These are phyloP conservation scores for Jordanella pulchra DNA, from an alignment of 2,797 vertebrate species.

Conservation along the genomic window DNA sequence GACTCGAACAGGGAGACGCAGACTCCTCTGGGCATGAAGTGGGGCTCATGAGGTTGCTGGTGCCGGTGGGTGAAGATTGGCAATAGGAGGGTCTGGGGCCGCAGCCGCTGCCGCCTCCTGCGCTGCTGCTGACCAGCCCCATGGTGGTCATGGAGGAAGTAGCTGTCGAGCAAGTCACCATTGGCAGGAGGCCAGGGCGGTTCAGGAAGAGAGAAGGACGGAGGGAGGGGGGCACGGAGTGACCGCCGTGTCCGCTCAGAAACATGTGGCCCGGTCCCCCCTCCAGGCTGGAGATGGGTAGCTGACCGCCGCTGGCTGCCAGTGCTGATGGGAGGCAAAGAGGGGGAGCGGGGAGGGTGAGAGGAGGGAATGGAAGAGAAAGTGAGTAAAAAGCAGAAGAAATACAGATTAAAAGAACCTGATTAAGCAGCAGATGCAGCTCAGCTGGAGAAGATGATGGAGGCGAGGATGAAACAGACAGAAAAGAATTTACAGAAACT, in stretches of 20 bases:
- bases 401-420: slow-evolving; percentile 8
- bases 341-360: neutral
- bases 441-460: neutral
- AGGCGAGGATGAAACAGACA: neutral
- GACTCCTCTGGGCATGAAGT: slow-evolving; percentile 80
- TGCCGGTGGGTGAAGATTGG: slow-evolving; percentile 66
- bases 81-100: slow-evolving; percentile 71
- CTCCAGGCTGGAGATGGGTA: slow-evolving; percentile 87
- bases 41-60: slow-evolving; percentile 81
- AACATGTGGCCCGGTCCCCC: slow-evolving; percentile 82
- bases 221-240: slow-evolving; percentile 70
- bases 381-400: neutral
- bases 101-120: slow-evolving; percentile 25
- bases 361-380: neutral
- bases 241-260: slow-evolving; percentile 76
- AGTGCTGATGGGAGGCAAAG: slow-evolving; percentile 73
- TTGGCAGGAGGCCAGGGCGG: slow-evolving; percentile 84
- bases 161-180: slow-evolving; percentile 73
- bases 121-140: slow-evolving; percentile 74
- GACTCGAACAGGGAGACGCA: slow-evolving; percentile 81
- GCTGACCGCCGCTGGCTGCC: slow-evolving; percentile 86
- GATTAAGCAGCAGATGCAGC: neutral
- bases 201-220: slow-evolving; percentile 88
- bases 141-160: slow-evolving; percentile 69
- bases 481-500: neutral